Evolutionary conservation across 1,140 invertebrate genomes (phyloP).

Genomic region (Sesamia nonagrioides): DNA sequence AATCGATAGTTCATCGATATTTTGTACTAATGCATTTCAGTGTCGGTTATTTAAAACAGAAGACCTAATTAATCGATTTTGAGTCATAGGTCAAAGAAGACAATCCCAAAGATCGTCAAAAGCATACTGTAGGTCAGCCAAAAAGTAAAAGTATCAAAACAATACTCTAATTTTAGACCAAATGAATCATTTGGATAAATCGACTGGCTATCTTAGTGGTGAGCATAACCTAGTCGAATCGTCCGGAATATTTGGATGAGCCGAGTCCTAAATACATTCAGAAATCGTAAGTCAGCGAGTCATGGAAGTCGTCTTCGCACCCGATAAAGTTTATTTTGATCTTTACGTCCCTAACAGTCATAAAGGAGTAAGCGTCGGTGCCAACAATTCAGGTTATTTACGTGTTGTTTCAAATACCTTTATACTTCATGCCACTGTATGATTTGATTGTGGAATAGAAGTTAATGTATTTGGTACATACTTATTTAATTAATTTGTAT

Average conservation of each 20-base stretch:
- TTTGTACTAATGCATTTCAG: too few relatives aligned
- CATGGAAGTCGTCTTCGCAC: slow-evolving; percentile 32
- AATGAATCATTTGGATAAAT: slow-evolving; percentile 33
- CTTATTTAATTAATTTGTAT: too few relatives aligned
- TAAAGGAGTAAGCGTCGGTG: slow-evolving; percentile 69
- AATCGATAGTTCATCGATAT: too few relatives aligned
- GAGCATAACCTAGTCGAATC: slow-evolving; percentile 31
- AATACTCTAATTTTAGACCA: slow-evolving; percentile 35
- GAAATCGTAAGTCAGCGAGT: slow-evolving; percentile 29
- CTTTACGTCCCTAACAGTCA: slow-evolving; percentile 65
- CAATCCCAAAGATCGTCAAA: neutral
- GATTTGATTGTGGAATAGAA: slow-evolving; percentile 2
- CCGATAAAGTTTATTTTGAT: slow-evolving; percentile 72
- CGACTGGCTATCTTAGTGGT: slow-evolving; percentile 14
- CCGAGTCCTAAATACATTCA: slow-evolving; percentile 35
- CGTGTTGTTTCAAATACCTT: slow-evolving; percentile 55
- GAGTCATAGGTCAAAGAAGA: slow-evolving; percentile 27
- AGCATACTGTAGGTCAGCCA: slow-evolving; percentile 7
- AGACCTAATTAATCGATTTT: neutral
- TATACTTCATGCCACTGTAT: neutral
- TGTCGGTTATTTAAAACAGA: neutral
- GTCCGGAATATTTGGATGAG: slow-evolving; percentile 42
- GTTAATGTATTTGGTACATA: too few relatives aligned
- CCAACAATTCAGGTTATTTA: slow-evolving; percentile 71
- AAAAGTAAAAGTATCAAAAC: slow-evolving; percentile 45